A percentile compares a stretch with the other conserved stretches of the same genome.
These are phyloP conservation scores for Catostomus latipinnis DNA, from an alignment of 2,797 vertebrate genomes.

Conservation along the genomic window DNA sequence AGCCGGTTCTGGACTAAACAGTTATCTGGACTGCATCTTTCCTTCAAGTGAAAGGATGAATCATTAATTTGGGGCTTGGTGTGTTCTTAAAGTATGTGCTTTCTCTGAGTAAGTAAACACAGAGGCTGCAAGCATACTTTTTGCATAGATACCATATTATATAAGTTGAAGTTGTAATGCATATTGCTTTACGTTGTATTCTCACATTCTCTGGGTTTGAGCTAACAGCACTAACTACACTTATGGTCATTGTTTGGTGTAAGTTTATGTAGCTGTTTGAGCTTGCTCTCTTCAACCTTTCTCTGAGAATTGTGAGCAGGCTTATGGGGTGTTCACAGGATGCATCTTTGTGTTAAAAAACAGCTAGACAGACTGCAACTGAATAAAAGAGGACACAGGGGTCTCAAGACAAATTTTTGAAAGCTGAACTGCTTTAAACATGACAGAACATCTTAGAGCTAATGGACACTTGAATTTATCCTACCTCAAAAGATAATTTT, in stretches of 20 bases:
- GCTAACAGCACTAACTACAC: background rate
- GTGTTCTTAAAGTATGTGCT: background rate
- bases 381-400: background rate
- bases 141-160: background rate
- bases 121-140: background rate
- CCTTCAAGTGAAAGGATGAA: background rate
- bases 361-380: background rate
- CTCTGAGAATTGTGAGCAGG: too few relatives aligned
- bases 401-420: too few relatives aligned
- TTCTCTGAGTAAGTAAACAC: conserved; percentile 28
- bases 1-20: background rate
- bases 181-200: background rate
- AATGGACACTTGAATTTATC: too few relatives aligned
- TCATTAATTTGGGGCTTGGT: background rate
- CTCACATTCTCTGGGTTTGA: background rate
- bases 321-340: background rate
- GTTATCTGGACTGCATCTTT: background rate
- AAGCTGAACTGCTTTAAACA: background rate
- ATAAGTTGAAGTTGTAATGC: background rate
- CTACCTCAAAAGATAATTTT: too few relatives aligned
- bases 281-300: too few relatives aligned
- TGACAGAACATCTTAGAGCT: too few relatives aligned
- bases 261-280: background rate
- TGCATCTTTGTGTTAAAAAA: background rate
- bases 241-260: background rate